Evolutionary conservation across 1,140 invertebrate genomes (phyloP), one percentile per base, ranked within the genome.

Genomic region (Habropoda laboriosa): DNA sequence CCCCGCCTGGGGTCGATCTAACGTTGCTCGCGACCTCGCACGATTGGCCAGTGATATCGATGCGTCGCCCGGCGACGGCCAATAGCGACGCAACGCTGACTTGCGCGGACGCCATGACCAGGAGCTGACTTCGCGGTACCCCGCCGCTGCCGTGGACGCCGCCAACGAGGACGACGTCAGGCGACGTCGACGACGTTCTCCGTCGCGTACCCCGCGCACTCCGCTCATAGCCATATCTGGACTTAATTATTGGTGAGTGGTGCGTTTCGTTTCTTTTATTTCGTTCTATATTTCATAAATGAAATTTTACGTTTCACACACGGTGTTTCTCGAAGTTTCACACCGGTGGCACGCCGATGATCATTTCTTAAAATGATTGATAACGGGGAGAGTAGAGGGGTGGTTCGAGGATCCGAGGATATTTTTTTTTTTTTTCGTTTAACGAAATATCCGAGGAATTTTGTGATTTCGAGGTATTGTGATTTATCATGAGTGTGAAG

Each of bases 181-280:
- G 73, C 86, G 70, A 89, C 89, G 88, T 88, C 88, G 87, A 91
- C 91, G 91, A 91, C 90, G 90, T 91, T 90, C 90, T 90, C 90
- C 91, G 91, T 90, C 91, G 91, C 89, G 91, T 90, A 88, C 85
- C 87, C 89, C 89, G 89, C 88, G 89, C 90, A 88, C 85, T 89
- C 89, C 90, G 89, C 88, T 86, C 84, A 77, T 89, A 88, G 78
- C 80, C 80, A 82, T 89, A 90, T 92, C 92, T 92, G 91, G 92
- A 92, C 92, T 92, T 92, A 90, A 92, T 92, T 93, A 92, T 93
- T 92, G 92, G 92, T 93, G 92, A 93, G 92, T 93, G 47, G 38
- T 51, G 70, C 18, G 57, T 63, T 30, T 60, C n/a, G 18, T 38
- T 71, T 61, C 35, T 27, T 51, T 66, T 53, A 12, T 38, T n/a